These are phyloP conservation scores for Anastrepha ludens DNA, from an alignment of 1,140 invertebrate species.

Conservation along the genomic window DNA sequence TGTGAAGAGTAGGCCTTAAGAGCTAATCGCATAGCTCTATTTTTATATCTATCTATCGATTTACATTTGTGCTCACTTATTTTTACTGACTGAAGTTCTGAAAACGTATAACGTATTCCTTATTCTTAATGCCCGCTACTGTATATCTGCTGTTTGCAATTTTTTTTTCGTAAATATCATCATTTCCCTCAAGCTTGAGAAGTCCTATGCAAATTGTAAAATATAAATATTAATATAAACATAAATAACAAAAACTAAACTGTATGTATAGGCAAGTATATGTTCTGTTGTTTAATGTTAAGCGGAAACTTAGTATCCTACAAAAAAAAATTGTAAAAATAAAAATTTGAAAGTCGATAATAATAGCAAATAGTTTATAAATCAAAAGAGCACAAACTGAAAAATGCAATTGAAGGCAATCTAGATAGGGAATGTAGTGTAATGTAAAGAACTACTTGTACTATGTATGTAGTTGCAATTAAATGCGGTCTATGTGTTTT, in stretches of 20 bases:
- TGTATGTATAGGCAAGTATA: neutral
- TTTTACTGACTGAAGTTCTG: too few relatives aligned
- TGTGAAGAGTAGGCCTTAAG: too few relatives aligned
- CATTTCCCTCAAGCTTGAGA: too few relatives aligned
- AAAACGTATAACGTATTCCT: too few relatives aligned
- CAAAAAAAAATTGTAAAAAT: neutral
- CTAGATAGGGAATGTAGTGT: slow-evolving; percentile 68
- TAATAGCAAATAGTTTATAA: neutral
- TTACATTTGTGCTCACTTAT: too few relatives aligned
- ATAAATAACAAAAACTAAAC: neutral
- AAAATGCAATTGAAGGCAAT: slow-evolving; percentile 69
- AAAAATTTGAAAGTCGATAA: slow-evolving; percentile 10
- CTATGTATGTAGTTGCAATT: slow-evolving; percentile 8
- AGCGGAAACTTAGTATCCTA: neutral
- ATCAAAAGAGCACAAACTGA: slow-evolving; percentile 32
- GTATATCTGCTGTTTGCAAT: too few relatives aligned
- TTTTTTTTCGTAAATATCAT: too few relatives aligned
- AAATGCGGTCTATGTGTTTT: neutral
- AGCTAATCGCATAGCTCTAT: too few relatives aligned
- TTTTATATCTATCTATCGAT: too few relatives aligned
- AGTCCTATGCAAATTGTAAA: neutral
- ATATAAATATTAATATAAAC: neutral
- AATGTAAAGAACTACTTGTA: slow-evolving; percentile 39
- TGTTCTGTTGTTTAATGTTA: neutral
- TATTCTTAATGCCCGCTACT: too few relatives aligned